Base-by-base conservation (phyloP, 35 echinoderm and acorn worm genomes). In the Patiria miniata region DNA sequence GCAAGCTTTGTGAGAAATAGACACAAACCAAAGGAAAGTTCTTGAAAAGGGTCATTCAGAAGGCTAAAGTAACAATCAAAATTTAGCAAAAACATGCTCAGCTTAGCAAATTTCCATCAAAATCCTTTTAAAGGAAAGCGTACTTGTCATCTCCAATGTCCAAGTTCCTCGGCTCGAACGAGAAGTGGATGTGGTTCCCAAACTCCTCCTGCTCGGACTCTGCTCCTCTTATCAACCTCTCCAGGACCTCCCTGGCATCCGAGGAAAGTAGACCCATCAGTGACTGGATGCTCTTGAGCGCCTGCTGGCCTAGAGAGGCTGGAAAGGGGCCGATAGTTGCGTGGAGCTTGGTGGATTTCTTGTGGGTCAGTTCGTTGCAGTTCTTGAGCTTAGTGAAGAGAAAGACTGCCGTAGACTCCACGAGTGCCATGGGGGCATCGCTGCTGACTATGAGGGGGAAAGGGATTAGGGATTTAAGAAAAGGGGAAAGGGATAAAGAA, bases 121-220 rank as follows among this genome's bases (percentile, higher is more conserved):
- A n/a, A n/a, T n/a, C n/a, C n/a, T n/a, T n/a, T n/a, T n/a, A n/a
- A n/a, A n/a, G n/a, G n/a, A n/a, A n/a, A n/a, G n/a, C n/a, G n/a
- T n/a, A 69, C 61, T 23, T 69, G 61, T 34, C 29, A 10, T 69
- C 61, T 15, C 23, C 61, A 7, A 87, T 51, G 8, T 88, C 44
- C 29, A 53, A 51, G 33, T 19, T 79, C 23, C 68, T 85, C 37
- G 87, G 77, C 8, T 92, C 86, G 47, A 65, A 86, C 0, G 92
- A 99, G 73, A 99, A 99, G 1, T 81, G 44, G 39, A 94, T 82
- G 26, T 61, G 52, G 29, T 85, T 81, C 51, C 96, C 96, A 59
- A 99, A 99, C 65, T 81, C 61, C 65, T 86, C 82, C 1, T 52
- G 18, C 38, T 86, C 61, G 15, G 53, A 38, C 37, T 47, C 51